Conservation (phyloP, 1,140 invertebrate species). For the Popillia japonica region DNA sequence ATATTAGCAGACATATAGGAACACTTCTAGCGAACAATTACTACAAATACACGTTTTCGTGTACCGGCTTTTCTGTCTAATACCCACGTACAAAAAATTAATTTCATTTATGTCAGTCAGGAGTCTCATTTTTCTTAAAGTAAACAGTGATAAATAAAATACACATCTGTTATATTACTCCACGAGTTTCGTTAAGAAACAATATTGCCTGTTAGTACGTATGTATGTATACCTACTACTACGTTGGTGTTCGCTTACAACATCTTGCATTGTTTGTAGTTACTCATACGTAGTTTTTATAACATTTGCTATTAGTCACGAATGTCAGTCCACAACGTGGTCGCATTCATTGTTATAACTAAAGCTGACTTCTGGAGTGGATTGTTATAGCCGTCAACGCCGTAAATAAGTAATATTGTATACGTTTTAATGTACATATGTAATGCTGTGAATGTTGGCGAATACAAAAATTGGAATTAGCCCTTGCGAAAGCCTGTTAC, state of each 20-base stretch:
- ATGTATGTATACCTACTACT: background rate
- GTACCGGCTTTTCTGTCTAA: background rate
- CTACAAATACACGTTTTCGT: background rate
- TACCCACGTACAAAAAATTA: slow-evolving; percentile 3
- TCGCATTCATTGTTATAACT: background rate
- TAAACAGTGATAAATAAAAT: slow-evolving; percentile 13
- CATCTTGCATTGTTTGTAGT: slow-evolving; percentile 10
- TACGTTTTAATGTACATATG: too few relatives aligned
- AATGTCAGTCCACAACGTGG: background rate
- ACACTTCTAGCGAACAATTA: slow-evolving; percentile 3
- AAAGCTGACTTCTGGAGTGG: too few relatives aligned
- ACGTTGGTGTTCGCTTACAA: slow-evolving; percentile 1
- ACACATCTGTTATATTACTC: background rate
- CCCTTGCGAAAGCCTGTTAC: too few relatives aligned
- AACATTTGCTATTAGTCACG: background rate
- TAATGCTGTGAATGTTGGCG: too few relatives aligned
- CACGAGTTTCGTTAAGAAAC: slow-evolving; percentile 4
- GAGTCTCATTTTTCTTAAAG: background rate
- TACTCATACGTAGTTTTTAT: background rate
- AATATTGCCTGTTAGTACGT: background rate
- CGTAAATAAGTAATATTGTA: too few relatives aligned
- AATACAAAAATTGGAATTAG: too few relatives aligned
- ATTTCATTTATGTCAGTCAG: background rate
- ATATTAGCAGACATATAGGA: slow-evolving; percentile 25
- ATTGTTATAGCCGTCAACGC: too few relatives aligned